Conservation (phyloP, 2,888 invertebrate genomes). For the Apoda limacodes region DNA sequence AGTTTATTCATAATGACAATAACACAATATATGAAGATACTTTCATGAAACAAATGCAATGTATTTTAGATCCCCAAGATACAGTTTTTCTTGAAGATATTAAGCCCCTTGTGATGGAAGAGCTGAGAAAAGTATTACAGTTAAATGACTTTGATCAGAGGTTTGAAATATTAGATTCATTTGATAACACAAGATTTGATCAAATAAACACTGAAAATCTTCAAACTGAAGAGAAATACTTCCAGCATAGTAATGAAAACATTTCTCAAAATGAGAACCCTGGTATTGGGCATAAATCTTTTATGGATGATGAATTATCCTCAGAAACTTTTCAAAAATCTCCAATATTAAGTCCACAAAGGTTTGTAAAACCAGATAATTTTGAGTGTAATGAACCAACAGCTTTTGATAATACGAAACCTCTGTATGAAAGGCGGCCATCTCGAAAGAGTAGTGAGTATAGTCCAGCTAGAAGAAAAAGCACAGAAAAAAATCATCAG, state of each 20-base stretch:
- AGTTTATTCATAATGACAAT: slow-evolving; percentile 71
- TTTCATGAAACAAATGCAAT: slow-evolving; percentile 78
- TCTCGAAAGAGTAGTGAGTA: slow-evolving; percentile 24
- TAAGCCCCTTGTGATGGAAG: slow-evolving; percentile 70
- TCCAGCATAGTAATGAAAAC: too few species aligned
- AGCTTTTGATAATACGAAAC: slow-evolving; percentile 18
- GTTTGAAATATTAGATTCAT: slow-evolving; percentile 26
- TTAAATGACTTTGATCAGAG: slow-evolving; percentile 42
- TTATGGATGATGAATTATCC: background rate
- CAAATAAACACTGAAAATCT: too few species aligned
- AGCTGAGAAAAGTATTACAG: slow-evolving; percentile 68
- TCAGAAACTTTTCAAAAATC: too few species aligned
- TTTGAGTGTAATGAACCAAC: slow-evolving; percentile 19
- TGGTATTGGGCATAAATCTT: too few species aligned
- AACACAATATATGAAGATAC: slow-evolving; percentile 77
- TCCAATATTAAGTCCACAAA: slow-evolving; percentile 5
- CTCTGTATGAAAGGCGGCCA: slow-evolving; percentile 34
- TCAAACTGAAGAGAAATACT: too few species aligned
- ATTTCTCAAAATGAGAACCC: too few species aligned
- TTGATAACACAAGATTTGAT: slow-evolving; percentile 16
- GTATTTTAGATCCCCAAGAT: slow-evolving; percentile 69
- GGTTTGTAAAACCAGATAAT: slow-evolving; percentile 8
- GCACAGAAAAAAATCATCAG: slow-evolving; percentile 19
- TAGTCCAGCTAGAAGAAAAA: slow-evolving; percentile 20
- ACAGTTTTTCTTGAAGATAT: slow-evolving; percentile 67